phyloP scores from a whole-genome alignment of 2,888 invertebrate genomes.

The Cerastis rubricosa region DNA sequence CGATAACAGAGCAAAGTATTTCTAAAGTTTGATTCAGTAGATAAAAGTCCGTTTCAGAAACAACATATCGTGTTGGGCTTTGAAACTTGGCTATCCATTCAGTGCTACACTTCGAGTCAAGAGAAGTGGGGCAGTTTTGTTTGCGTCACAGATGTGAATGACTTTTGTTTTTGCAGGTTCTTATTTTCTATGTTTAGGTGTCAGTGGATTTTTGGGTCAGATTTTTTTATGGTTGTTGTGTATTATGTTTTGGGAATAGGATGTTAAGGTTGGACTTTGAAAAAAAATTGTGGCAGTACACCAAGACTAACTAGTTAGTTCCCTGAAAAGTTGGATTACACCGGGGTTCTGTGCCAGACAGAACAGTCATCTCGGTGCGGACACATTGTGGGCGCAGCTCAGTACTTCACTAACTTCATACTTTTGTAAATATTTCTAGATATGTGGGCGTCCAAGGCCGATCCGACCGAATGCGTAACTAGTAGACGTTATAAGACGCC shows the following conservation, averaged over 20 bases:
- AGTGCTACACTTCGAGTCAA: constrained; percentile 51
- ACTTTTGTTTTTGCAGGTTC: constrained; percentile 59
- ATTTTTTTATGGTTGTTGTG: constrained; percentile 34
- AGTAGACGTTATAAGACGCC: too few species aligned
- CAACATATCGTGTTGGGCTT: constrained; percentile 52
- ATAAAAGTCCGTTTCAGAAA: constrained; percentile 26
- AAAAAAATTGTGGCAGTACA: neutral
- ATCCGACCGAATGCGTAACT: too few species aligned
- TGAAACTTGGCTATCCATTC: constrained; percentile 59
- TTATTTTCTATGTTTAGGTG: constrained; percentile 47
- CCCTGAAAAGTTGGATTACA: too few species aligned
- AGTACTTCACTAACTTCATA: too few species aligned
- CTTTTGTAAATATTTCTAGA: too few species aligned
- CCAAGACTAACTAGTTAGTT: too few species aligned
- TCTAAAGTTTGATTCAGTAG: constrained; percentile 42
- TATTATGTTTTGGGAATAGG: neutral
- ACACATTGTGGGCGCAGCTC: too few species aligned
- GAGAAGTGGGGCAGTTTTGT: constrained; percentile 65
- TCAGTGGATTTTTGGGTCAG: constrained; percentile 64
- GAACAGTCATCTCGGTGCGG: too few species aligned
- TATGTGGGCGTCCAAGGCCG: too few species aligned
- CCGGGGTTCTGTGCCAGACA: too few species aligned
- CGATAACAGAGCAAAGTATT: constrained; percentile 14
- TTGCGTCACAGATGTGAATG: constrained; percentile 62
- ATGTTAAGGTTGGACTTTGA: neutral